phyloP scores from a whole-genome alignment of 2,888 invertebrate genomes.

The Sinelater perroti region DNA sequence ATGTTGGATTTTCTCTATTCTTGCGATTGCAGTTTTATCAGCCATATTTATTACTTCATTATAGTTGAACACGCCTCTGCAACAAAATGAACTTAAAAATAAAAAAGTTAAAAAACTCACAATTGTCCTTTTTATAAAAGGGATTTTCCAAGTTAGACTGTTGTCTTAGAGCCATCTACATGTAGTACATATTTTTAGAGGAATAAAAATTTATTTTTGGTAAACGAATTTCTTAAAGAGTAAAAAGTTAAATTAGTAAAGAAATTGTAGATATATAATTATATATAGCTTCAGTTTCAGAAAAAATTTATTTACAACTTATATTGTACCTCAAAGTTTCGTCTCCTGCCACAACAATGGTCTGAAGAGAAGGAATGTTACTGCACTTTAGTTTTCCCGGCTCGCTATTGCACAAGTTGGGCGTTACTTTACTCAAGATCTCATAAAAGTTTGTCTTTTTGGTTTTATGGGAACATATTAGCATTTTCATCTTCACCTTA shows the following conservation, averaged over 20 bases:
- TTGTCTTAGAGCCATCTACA: too few species aligned
- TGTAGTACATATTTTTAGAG: too few species aligned
- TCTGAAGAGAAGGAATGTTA: constrained; percentile 63
- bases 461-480: constrained; percentile 71
- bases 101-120: neutral
- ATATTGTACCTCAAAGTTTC: constrained; percentile 63
- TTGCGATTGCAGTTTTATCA: constrained; percentile 49
- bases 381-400: constrained; percentile 63
- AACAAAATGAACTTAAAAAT: neutral
- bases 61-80: constrained; percentile 61
- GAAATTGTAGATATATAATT: too few species aligned
- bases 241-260: too few species aligned
- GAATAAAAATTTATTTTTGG: too few species aligned
- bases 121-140: neutral
- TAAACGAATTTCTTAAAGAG: too few species aligned
- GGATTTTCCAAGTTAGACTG: too few species aligned
- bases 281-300: too few species aligned
- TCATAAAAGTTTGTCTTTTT: constrained; percentile 74
- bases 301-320: too few species aligned
- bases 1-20: constrained; percentile 59
- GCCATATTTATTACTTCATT: constrained; percentile 57
- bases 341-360: constrained; percentile 68
- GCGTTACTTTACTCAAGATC: constrained; percentile 68
- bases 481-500: constrained; percentile 73
- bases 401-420: constrained; percentile 63